These are phyloP conservation scores for Xanthia icteritia DNA, from an alignment of 2,888 invertebrate species.

Conservation along the genomic window DNA sequence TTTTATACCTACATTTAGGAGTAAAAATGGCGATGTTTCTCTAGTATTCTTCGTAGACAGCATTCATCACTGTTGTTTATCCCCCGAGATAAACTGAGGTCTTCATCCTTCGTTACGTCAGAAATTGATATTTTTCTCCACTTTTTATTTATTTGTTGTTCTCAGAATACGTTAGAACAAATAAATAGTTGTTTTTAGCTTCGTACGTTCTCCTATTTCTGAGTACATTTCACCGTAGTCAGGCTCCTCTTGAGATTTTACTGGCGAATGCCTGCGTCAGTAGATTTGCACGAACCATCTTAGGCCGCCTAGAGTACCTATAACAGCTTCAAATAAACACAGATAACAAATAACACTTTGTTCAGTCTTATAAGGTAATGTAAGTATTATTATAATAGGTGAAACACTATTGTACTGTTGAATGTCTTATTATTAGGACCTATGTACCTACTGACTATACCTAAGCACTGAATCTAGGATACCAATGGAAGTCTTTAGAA, in stretches of 20 bases:
- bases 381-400: conserved; percentile 21
- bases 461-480: conserved; percentile 15
- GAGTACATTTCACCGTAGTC: conserved; percentile 21
- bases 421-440: conserved; percentile 51
- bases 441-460: neutral
- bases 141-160: conserved; percentile 69
- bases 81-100: conserved; percentile 59
- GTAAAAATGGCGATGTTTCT: conserved; percentile 33
- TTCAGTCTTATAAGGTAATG: conserved; percentile 26
- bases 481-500: neutral
- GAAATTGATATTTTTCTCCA: conserved; percentile 58
- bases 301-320: conserved; percentile 17
- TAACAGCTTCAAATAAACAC: conserved; percentile 25
- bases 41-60: conserved; percentile 25
- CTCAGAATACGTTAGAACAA: conserved; percentile 45
- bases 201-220: conserved; percentile 35
- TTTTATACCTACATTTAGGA: conserved; percentile 4
- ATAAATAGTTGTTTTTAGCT: conserved; percentile 41
- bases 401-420: conserved; percentile 44
- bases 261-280: conserved; percentile 11
- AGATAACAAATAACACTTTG: conserved; percentile 54
- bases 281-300: conserved; percentile 32
- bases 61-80: conserved; percentile 62
- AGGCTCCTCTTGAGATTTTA: neutral
- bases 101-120: conserved; percentile 60